Conservation (phyloP, 2,113 vertebrate species). For the Neopipo cinnamomea region DNA sequence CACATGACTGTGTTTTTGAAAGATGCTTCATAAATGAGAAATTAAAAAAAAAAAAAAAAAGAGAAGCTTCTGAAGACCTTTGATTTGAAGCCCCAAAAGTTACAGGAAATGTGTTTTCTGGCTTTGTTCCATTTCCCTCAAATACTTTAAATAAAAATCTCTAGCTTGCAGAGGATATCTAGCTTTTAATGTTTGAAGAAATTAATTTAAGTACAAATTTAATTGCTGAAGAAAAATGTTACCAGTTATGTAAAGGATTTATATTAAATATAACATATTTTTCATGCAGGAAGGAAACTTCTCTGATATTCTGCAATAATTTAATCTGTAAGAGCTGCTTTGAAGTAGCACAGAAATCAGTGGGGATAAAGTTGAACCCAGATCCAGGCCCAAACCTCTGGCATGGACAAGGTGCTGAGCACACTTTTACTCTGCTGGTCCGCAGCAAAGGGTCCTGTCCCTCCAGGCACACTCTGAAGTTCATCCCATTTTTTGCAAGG, state of each 20-base stretch:
- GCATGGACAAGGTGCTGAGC: neutral
- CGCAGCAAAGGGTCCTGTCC: neutral
- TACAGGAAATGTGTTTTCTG: neutral
- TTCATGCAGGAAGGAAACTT: neutral
- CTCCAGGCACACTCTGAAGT: accelerated
- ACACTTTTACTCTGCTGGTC: no score
- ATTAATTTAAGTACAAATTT: neutral
- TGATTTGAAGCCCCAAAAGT: neutral
- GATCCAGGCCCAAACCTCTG: no score
- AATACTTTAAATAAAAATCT: neutral
- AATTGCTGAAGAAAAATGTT: constrained; percentile 4
- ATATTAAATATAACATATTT: neutral
- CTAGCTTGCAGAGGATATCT: neutral
- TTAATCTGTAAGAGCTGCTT: neutral
- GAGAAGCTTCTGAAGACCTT: neutral
- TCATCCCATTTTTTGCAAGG: neutral
- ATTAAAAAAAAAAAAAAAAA: neutral
- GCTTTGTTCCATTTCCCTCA: neutral
- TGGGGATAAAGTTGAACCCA: neutral
- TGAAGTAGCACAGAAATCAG: neutral
- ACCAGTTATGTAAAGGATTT: neutral
- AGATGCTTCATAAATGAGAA: neutral
- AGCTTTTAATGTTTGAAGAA: neutral
- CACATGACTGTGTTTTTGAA: neutral
- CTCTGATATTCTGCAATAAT: neutral